Conservation (phyloP, 2,797 vertebrate species). For the Rhinoraja longicauda region DNA sequence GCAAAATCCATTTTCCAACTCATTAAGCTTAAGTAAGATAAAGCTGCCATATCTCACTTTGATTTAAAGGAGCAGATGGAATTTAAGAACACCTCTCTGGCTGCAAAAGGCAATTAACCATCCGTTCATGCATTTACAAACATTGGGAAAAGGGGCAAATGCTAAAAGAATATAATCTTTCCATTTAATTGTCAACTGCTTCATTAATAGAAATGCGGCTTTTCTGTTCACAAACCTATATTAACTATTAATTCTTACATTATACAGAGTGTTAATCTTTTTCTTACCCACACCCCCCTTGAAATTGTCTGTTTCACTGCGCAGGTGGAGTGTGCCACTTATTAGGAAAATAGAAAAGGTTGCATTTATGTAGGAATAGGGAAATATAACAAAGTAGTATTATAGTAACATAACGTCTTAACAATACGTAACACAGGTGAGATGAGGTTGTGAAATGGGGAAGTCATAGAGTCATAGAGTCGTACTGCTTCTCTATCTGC, state of each 20-base stretch:
- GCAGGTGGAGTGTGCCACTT: neutral
- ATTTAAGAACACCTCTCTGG: neutral
- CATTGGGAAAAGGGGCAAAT: conserved; percentile 5
- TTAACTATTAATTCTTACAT: neutral
- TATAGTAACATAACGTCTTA: too few relatives aligned
- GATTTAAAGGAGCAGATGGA: conserved; percentile 21
- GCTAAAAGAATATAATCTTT: neutral
- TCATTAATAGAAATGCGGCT: neutral
- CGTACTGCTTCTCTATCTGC: too few relatives aligned
- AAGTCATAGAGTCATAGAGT: too few relatives aligned
- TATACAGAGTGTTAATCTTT: neutral
- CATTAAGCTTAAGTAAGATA: conserved; percentile 26
- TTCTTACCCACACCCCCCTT: neutral
- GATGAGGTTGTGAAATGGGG: neutral
- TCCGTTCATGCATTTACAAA: conserved; percentile 1
- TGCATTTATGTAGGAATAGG: too few relatives aligned
- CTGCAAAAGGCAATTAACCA: neutral
- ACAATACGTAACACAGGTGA: neutral
- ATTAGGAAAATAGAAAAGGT: neutral
- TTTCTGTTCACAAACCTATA: neutral
- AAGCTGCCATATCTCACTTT: neutral
- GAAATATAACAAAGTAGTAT: too few relatives aligned
- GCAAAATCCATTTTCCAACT: conserved; percentile 22
- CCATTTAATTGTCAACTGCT: neutral
- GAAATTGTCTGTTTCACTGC: neutral